phyloP scores from a whole-genome alignment of 2,888 invertebrate genomes.

The Azorinus chamasolen region DNA sequence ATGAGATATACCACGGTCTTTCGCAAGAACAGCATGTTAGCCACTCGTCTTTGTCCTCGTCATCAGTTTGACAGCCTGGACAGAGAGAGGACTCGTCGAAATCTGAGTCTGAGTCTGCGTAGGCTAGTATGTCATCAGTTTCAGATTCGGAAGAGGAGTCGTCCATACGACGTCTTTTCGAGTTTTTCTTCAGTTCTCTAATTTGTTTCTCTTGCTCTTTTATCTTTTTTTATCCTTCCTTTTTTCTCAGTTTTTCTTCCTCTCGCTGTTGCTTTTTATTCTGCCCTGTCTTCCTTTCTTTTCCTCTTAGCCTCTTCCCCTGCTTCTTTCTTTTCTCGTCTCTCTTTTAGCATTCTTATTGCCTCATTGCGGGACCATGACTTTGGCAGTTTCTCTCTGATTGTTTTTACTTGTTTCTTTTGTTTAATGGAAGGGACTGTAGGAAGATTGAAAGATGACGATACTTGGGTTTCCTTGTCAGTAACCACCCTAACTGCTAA shows the following conservation, averaged over 20 bases:
- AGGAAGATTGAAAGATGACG: neutral
- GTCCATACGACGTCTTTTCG: no score
- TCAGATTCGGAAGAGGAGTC: no score
- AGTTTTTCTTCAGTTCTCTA: no score
- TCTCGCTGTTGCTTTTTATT: neutral
- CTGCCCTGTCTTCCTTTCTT: constrained; percentile 15
- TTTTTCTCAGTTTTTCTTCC: neutral
- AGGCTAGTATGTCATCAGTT: no score
- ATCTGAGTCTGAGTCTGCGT: neutral
- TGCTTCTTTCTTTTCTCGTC: constrained; percentile 9
- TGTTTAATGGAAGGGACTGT: neutral
- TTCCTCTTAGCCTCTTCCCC: no score
- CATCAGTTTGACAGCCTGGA: neutral
- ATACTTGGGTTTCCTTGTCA: neutral
- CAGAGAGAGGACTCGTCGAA: neutral
- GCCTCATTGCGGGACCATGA: neutral
- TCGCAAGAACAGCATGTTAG: no score
- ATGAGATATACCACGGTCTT: neutral
- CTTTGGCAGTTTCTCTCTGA: neutral
- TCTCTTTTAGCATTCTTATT: neutral
- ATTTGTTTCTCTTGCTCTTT: no score
- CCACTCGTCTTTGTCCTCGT: neutral
- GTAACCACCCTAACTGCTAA: neutral
- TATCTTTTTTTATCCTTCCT: no score
- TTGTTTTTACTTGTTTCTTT: neutral